These are phyloP conservation scores for mouse (Mus musculus) DNA, from an alignment of 2,113 vertebrate species.

Conservation along the genomic window GRCm39 chr13:76953501-76954000, in stretches of 20 bases:
- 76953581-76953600: background rate
- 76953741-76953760: slow-evolving; percentile 1
- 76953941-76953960: background rate
- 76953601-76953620: slow-evolving; percentile 38
- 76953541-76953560: background rate
- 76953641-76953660: slow-evolving; percentile 46
- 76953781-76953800: slow-evolving; percentile 39
- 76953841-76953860: background rate
- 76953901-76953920: background rate
- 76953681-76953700: background rate
- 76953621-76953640: slow-evolving; percentile 36
- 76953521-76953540: background rate
- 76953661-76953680: slow-evolving; percentile 32
- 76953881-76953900: background rate
- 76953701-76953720: background rate
- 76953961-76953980: background rate
- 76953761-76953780: background rate
- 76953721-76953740: slow-evolving; percentile 45
- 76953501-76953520: background rate
- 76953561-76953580: slow-evolving; percentile 15
- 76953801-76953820: background rate
- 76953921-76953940: background rate
- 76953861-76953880: background rate
- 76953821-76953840: background rate
- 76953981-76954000: background rate